A percentile compares a stretch with the other conserved stretches of the same genome.
These are phyloP conservation scores for Suillia variegata DNA, from an alignment of 2,888 invertebrate genomes.

Conservation along the genomic window DNA sequence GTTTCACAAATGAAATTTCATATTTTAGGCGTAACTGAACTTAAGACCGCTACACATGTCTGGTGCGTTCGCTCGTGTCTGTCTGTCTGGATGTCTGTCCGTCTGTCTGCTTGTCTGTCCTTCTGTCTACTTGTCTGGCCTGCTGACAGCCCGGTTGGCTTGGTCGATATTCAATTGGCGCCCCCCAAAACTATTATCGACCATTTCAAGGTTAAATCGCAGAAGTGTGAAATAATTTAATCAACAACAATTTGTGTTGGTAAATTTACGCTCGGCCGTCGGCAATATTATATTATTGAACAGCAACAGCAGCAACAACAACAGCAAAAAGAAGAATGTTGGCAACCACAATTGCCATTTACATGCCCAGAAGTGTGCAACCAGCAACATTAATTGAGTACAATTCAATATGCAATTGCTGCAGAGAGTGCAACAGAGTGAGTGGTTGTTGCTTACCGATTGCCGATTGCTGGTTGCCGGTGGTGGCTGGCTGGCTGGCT, in stretches of 20 bases:
- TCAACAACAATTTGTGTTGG: conserved; percentile 8
- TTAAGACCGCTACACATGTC: not conserved
- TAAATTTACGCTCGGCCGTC: not conserved
- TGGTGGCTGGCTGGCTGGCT: too few species aligned
- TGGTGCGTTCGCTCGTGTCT: not conserved
- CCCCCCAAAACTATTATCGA: not conserved
- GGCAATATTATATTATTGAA: not conserved
- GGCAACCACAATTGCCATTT: not conserved
- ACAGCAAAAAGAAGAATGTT: not conserved
- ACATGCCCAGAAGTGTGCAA: conserved; percentile 18
- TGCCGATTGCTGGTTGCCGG: too few species aligned
- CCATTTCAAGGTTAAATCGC: conserved; percentile 6
- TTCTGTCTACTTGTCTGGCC: too few species aligned
- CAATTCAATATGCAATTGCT: conserved; percentile 13
- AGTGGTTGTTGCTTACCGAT: too few species aligned
- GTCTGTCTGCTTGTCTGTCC: too few species aligned
- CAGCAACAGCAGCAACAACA: conserved; percentile 2
- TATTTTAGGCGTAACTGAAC: conserved; percentile 37
- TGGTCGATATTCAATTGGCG: not conserved
- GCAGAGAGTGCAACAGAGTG: too few species aligned
- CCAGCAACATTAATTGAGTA: conserved; percentile 18
- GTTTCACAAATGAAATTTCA: conserved; percentile 31
- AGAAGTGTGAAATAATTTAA: conserved; percentile 11
- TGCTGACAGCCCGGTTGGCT: not conserved
- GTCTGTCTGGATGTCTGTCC: too few species aligned